Evolutionary conservation across 2,797 vertebrate genomes (phyloP), one percentile per base, ranked within the genome.

Genomic region (Paratrypauchen microcephalus): DNA sequence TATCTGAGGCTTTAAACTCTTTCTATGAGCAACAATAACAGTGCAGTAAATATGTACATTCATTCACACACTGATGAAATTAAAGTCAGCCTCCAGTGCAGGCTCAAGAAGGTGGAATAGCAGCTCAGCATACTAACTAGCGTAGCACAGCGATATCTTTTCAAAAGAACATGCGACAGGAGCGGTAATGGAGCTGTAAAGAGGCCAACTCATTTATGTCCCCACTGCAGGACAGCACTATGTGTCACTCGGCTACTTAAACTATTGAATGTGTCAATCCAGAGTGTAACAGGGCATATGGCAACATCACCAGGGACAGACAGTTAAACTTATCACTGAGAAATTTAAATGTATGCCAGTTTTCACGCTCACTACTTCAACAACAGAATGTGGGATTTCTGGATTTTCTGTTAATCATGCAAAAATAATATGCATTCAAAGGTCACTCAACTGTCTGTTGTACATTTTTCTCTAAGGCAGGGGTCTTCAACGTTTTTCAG

Each of bases 211-310:
- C 67, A 76, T 75, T 77, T 77, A 48, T 36, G 59, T 72, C 66
- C 45, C 70, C 68, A 66, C 69, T 69, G 69, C 50, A 62, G 74
- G 64, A 73, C 50, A 65, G 73, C 47, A 64, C 65, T 79, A 72
- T 78, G 70, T 72, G 68, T 79, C 28, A 66, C 75, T 54, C 11
- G 24, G 41, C 60, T 80, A 30, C 63, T 52, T 50, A 15, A 84
- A 82, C 76, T 72, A 81, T 85, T 81, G 32, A 77, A 74, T 32
- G 76, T 66, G 65, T 85, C 67, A 62, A 75, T 59, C 65, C n/a
- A 21, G 71, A 56, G 64, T 72, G 47, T 32, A 59, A 69, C 67
- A 4, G 55, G 70, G 57, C 56, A 66, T 76, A 50, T 77, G 69
- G 62, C 63, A 74, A 73, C 65, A 68, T 52, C 67, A 52, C 68